A percentile compares a stretch with the other conserved stretches of the same genome.
phyloP scores from a whole-genome alignment of 2,113 vertebrate species.

The Neodontobutis hainanensis region DNA sequence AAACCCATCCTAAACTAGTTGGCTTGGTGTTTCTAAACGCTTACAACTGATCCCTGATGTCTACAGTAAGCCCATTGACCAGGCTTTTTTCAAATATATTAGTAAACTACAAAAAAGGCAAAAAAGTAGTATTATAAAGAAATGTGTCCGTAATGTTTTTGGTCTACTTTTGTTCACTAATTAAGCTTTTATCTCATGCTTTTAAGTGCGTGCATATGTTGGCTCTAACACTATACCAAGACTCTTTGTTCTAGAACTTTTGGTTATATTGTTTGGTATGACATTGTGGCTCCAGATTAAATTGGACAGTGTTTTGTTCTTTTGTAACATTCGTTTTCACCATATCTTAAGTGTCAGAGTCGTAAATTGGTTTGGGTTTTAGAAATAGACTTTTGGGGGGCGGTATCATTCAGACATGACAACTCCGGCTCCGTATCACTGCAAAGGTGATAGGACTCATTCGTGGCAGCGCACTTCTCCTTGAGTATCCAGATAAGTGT shows the following conservation, averaged over 20 bases:
- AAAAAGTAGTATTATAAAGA: too few species aligned
- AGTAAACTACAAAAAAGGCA: too few species aligned
- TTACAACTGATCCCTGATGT: too few species aligned
- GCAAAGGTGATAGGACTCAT: conserved; percentile 41
- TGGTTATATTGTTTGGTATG: neutral
- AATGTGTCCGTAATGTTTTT: too few species aligned
- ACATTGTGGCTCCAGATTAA: neutral
- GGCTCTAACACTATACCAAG: neutral
- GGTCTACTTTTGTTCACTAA: too few species aligned
- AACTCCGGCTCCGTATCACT: conserved; percentile 36
- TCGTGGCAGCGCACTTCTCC: conserved; percentile 41
- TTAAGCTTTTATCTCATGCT: too few species aligned
- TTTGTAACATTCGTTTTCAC: conserved; percentile 37
- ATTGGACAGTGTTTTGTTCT: neutral
- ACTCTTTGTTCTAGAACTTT: neutral
- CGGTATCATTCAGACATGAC: conserved; percentile 50
- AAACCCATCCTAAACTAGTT: too few species aligned
- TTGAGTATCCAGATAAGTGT: conserved; percentile 59
- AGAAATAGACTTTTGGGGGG: conserved; percentile 37
- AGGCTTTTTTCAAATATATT: too few species aligned
- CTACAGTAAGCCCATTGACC: too few species aligned
- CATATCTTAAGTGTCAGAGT: conserved; percentile 57
- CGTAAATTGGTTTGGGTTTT: conserved; percentile 61
- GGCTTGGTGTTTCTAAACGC: too few species aligned
- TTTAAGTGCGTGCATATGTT: too few species aligned